Evolutionary conservation across 2,113 vertebrate genomes (phyloP).

Genomic region (Mungos mungo): DNA sequence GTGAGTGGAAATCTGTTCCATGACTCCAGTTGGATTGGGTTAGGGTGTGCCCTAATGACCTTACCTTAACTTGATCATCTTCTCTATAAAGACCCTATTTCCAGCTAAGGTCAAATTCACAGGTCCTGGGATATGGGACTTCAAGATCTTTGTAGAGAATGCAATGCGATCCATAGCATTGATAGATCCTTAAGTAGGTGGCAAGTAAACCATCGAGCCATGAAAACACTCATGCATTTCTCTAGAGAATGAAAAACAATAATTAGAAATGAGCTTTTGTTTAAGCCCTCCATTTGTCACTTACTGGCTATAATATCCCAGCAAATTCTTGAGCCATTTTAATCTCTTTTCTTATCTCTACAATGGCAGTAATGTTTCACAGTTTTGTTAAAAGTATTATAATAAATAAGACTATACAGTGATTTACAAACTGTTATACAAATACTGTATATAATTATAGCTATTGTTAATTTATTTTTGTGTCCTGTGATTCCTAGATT

Average conservation of each 20-base stretch:
- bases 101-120: neutral
- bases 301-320: neutral
- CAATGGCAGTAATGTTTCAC: neutral
- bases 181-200: neutral
- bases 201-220: neutral
- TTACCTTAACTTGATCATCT: neutral
- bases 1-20: neutral
- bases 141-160: neutral
- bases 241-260: neutral
- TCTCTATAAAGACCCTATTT: neutral
- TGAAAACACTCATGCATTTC: neutral
- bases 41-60: neutral
- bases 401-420: slow-evolving; percentile 4
- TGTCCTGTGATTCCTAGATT: neutral
- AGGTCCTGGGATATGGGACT: neutral
- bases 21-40: neutral
- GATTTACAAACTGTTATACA: neutral
- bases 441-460: neutral
- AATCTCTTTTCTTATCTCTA: slow-evolving; percentile 18
- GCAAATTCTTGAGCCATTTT: neutral
- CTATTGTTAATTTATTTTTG: slow-evolving; percentile 15
- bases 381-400: neutral
- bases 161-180: neutral
- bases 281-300: neutral
- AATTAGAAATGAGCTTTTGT: neutral